Base-by-base conservation (phyloP, 2,797 vertebrate genomes). In the Neosalanx taihuensis region DNA sequence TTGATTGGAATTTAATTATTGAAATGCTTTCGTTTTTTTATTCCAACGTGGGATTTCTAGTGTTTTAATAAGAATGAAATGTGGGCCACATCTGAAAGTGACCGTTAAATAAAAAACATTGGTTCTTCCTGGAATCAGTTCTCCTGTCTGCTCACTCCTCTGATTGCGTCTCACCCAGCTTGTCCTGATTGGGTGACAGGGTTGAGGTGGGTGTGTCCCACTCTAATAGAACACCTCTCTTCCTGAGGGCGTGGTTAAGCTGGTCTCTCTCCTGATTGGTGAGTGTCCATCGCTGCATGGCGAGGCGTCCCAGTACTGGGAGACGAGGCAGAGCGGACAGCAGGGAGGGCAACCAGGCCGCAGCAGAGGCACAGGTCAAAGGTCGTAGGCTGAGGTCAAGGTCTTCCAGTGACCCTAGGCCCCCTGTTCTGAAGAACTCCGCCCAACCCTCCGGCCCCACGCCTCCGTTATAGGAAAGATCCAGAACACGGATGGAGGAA, bases 331-430 rank as follows among this genome's bases (percentile, higher is more conserved):
- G 72, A 0, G 93, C 89, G 2, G 65, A 56, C 75, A 95, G 67
- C 81, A 97, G 53, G 70, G 89, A 66, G 0, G 89, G 83, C 72
- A 97, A 86, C 96, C 96, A 97, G 0, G 6, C 84, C 6, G 89
- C 88, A 0, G 91, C 92, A 2, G 82, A 73, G 2, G 89, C 81
- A 0, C 74, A 83, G 69, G 88, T 76, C 0, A 63, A 81, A 0
- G 95, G 95, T 56, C 86, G 86, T 5, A 95, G 91, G 74, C 96
- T 97, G 70, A 97, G 33, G 64, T 97, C 96, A 31, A 95, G 57
- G 59, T 95, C 94, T 0, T 85, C 82, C 78, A 96, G 86, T 0
- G 89, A 79, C 66, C 75, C 74, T 72, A 79, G 80, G 89, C 75
- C 66, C 89, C 29, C 62, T 20, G 60, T 30, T 56, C 80, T 79